Evolutionary conservation across 2,113 vertebrate genomes (phyloP).

Genomic region (Neogale vison): DNA sequence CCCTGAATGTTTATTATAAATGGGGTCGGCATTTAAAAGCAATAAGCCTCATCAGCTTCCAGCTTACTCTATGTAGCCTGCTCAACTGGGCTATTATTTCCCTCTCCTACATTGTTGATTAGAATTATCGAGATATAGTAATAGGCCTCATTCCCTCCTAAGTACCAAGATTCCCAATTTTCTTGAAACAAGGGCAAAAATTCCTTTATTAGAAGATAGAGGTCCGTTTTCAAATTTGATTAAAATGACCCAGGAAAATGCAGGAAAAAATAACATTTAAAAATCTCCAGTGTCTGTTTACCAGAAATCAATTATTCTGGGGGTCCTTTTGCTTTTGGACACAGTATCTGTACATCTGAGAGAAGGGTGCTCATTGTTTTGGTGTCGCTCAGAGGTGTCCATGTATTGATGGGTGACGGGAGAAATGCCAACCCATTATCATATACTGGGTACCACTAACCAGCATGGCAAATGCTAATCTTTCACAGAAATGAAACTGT

Average conservation of each 20-base stretch:
- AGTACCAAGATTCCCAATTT: conserved; percentile 33
- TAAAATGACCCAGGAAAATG: conserved; percentile 38
- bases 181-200: conserved; percentile 16
- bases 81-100: conserved; percentile 25
- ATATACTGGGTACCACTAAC: not conserved
- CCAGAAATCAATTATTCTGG: conserved; percentile 27
- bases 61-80: not conserved
- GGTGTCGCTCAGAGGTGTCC: not conserved
- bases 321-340: not conserved
- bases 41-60: conserved; percentile 30
- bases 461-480: not conserved
- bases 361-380: not conserved
- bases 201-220: conserved; percentile 30
- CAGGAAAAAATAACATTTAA: not conserved
- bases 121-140: conserved; percentile 29
- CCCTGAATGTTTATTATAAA: conserved; percentile 51
- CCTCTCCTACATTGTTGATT: conserved; percentile 28
- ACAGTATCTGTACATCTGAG: not conserved
- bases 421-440: not conserved
- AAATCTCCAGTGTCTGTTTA: not conserved
- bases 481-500: not conserved
- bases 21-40: conserved; percentile 41
- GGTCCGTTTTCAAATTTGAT: conserved; percentile 20
- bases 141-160: conserved; percentile 34
- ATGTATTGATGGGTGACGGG: not conserved